Evolutionary conservation across 1,140 invertebrate genomes (phyloP).

Genomic region (Drosophila leontia): DNA sequence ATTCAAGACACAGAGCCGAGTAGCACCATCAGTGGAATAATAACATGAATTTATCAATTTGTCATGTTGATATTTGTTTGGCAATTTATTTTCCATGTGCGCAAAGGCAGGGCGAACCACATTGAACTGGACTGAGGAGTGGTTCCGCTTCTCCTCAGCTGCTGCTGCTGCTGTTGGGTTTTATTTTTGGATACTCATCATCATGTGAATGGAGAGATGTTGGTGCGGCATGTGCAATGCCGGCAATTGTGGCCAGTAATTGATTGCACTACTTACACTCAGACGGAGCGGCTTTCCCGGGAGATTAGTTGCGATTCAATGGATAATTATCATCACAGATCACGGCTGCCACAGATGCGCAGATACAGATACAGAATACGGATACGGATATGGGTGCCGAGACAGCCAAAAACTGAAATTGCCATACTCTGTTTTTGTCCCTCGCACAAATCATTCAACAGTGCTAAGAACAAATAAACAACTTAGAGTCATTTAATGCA

Average conservation of each 20-base stretch:
- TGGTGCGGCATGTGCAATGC: slow-evolving; percentile 44
- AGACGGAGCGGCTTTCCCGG: slow-evolving; percentile 32
- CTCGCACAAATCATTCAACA: slow-evolving; percentile 73
- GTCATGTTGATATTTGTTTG: slow-evolving; percentile 84
- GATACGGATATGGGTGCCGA: background rate
- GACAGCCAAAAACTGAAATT: slow-evolving; percentile 19
- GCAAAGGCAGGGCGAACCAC: slow-evolving; percentile 10
- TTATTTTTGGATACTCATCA: slow-evolving; percentile 62
- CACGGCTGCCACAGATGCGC: slow-evolving; percentile 42
- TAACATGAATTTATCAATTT: slow-evolving; percentile 84
- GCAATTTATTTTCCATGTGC: slow-evolving; percentile 80
- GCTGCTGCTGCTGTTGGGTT: slow-evolving; percentile 30
- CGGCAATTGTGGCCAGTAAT: slow-evolving; percentile 73
- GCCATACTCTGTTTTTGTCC: slow-evolving; percentile 17
- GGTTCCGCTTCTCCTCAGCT: slow-evolving; percentile 47
- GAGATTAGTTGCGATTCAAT: slow-evolving; percentile 53
- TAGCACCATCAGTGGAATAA: slow-evolving; percentile 69
- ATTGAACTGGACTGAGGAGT: slow-evolving; percentile 38
- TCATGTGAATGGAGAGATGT: slow-evolving; percentile 5
- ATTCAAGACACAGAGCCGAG: slow-evolving; percentile 34
- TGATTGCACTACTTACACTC: slow-evolving; percentile 69
- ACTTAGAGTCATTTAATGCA: slow-evolving; percentile 54
- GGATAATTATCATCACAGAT: slow-evolving; percentile 53
- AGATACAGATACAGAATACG: background rate
- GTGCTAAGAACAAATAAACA: slow-evolving; percentile 54